Base-by-base conservation (phyloP, 1,140 invertebrate species). In the Leptinotarsa defecta region DNA sequence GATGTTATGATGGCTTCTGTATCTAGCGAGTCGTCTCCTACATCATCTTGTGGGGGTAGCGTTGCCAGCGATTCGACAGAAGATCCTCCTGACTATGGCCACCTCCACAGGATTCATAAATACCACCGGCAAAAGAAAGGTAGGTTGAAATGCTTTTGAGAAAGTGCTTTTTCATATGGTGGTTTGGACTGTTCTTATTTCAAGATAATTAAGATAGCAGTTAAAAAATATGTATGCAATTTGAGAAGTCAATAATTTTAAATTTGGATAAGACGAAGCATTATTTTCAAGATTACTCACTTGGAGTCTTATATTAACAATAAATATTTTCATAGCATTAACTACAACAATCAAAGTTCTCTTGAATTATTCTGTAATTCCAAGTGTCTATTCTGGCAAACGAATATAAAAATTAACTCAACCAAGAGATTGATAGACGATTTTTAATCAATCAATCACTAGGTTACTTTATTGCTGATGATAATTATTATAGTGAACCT, bases 1-100 rank as follows among this genome's bases (percentile, higher is more conserved):
- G 92, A 94, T 85, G 91, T 93, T 74, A 93, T 94, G 91, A 84
- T 93, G 80, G 91, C 91, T 22, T 92, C 91, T 17, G 92, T 91
- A 77, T 91, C 91, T 76, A 92, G 91, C 71, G 90, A 91, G 48
- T 91, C 89, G 74, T 90, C 89, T n/a, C 88, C 89, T 63, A 88
- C 91, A 24, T 90, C 91, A 20, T 91, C 90, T 11, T 91, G 90
- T 79, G 90, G 88, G 43, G 89, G 90, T 64, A 91, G 90, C 34
- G 89, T 90, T 0, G 87, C 87, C 63, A 89, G 88, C 76, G 89
- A 90, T 77, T 89, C 89, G 4, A 87, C 90, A 74, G 85, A 92
- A 86, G 86, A 92, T 84, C 86, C 88, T 79, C 78, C 89, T 52
- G 87, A 91, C 85, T 93, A 93, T 85, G 91, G 91, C 71, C 90